phyloP scores from a whole-genome alignment of 1,140 invertebrate species.

The Archivesica marissinica region DNA sequence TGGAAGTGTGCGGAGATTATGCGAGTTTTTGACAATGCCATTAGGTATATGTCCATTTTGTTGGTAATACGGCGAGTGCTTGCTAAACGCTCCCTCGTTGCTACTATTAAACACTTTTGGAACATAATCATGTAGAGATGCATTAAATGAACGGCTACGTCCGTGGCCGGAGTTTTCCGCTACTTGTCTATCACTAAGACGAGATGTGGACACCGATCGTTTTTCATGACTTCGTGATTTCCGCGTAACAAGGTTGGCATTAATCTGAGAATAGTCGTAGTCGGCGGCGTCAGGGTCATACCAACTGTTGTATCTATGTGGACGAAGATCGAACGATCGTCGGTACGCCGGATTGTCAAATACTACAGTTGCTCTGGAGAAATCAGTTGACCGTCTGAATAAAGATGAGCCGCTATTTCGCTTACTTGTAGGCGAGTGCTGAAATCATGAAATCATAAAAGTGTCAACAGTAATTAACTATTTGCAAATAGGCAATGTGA shows the following conservation, averaged over 20 bases:
- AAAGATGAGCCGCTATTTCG: constrained; percentile 24
- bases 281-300: constrained; percentile 44
- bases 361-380: not conserved
- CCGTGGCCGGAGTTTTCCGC: not conserved
- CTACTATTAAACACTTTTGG: constrained; percentile 18
- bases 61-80: not conserved
- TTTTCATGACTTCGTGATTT: constrained; percentile 11
- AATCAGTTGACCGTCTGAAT: constrained; percentile 30
- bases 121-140: constrained; percentile 23
- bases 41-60: constrained; percentile 1
- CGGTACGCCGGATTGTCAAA: constrained; percentile 47
- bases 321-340: constrained; percentile 42
- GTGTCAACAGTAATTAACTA: not conserved
- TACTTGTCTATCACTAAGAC: constrained; percentile 16
- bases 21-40: not conserved
- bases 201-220: constrained; percentile 33
- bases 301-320: constrained; percentile 36
- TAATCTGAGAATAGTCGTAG: constrained; percentile 28
- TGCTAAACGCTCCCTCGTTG: constrained; percentile 3
- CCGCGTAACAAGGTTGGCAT: constrained; percentile 35
- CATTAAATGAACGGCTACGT: not conserved
- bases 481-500: not conserved
- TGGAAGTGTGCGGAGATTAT: not conserved
- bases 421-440: constrained; percentile 9
- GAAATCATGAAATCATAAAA: not conserved